These are phyloP conservation scores for Pegoplata infirma DNA, from an alignment of 2,888 invertebrate species.

Conservation along the genomic window DNA sequence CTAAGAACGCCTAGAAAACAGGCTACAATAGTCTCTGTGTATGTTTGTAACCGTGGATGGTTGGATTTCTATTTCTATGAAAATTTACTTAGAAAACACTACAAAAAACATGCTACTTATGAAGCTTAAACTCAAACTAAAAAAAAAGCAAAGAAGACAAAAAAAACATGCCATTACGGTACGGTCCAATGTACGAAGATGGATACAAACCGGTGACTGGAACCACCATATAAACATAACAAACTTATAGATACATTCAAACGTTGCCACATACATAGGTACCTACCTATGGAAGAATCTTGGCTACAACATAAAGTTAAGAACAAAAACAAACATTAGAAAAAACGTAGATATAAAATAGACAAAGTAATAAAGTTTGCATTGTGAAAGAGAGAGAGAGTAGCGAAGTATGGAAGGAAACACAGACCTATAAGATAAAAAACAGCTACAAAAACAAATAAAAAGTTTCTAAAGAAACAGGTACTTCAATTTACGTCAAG, in stretches of 20 bases:
- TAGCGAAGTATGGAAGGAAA: not conserved
- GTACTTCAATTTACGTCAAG: not conserved
- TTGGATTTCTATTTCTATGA: constrained; percentile 56
- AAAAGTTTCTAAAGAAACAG: constrained; percentile 7
- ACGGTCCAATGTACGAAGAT: constrained; percentile 44
- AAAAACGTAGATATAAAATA: not conserved
- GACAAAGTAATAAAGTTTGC: not conserved
- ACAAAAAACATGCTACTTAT: constrained; percentile 20
- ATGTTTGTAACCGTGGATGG: constrained; percentile 12
- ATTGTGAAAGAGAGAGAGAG: not conserved
- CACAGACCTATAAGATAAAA: not conserved
- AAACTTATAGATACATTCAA: not conserved
- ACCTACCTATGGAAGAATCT: not conserved
- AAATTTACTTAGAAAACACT: constrained; percentile 26
- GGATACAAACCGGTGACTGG: constrained; percentile 58
- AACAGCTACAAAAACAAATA: not conserved
- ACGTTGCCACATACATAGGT: not conserved
- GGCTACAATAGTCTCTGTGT: constrained; percentile 31
- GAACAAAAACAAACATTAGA: not conserved
- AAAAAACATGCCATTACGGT: constrained; percentile 14
- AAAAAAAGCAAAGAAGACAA: not conserved
- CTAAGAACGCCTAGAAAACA: constrained; percentile 55
- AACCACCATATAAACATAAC: constrained; percentile 42
- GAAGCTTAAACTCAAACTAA: constrained; percentile 34
- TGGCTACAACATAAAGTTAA: not conserved